These are phyloP conservation scores for Solenopsis invicta DNA, from an alignment of 1,140 invertebrate genomes.

Conservation along the genomic window DNA sequence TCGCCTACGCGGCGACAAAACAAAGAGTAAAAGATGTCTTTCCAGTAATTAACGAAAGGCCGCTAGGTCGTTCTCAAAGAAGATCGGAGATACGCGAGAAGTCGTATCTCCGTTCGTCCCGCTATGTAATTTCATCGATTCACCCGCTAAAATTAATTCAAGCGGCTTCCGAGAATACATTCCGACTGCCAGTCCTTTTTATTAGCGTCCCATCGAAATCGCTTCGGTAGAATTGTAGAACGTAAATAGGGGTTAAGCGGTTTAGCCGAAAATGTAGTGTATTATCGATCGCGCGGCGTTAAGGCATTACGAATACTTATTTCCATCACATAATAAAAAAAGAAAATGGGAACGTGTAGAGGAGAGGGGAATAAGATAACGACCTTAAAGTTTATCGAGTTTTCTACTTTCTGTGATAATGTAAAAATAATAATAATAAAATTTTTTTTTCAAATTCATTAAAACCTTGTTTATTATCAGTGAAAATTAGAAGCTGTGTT, in stretches of 20 bases:
- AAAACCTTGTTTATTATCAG: too few species aligned
- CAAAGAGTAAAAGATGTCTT: constrained; percentile 48
- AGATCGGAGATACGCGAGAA: constrained; percentile 51
- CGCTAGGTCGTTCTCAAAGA: constrained; percentile 39
- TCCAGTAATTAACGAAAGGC: constrained; percentile 48
- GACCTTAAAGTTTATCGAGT: too few species aligned
- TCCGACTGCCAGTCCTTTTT: constrained; percentile 54
- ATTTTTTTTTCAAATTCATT: too few species aligned
- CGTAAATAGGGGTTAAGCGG: not conserved
- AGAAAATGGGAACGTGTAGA: not conserved
- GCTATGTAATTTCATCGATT: constrained; percentile 59
- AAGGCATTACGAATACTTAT: constrained; percentile 1
- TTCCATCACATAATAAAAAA: not conserved
- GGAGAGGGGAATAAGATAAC: too few species aligned
- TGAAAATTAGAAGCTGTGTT: too few species aligned
- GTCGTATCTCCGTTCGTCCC: constrained; percentile 21
- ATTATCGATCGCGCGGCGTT: constrained; percentile 1
- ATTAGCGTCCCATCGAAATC: constrained; percentile 28
- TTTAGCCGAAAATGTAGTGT: constrained; percentile 14
- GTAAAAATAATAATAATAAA: too few species aligned
- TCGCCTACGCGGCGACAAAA: constrained; percentile 36
- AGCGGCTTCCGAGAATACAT: constrained; percentile 43
- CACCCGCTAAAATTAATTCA: constrained; percentile 57
- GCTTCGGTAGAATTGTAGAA: constrained; percentile 22
- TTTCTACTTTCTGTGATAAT: too few species aligned